Base-by-base conservation (phyloP, 2,888 invertebrate genomes). In the Megastigmus dorsalis region DNA sequence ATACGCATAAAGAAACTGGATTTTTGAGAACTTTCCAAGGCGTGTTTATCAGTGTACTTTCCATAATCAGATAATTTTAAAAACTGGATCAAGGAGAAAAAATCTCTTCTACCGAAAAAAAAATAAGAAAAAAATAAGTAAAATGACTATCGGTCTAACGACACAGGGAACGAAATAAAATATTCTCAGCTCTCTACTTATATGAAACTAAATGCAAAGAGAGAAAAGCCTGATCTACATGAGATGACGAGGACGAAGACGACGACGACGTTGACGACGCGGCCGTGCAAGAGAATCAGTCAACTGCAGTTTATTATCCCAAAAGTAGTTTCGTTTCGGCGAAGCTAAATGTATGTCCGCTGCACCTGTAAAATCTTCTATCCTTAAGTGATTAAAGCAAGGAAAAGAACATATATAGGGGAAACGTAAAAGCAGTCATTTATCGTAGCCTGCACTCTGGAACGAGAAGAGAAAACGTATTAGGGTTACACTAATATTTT, bases 401-500 rank as follows among this genome's bases (percentile, higher is more conserved):
- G 28, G 2, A 18, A 28, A 28, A 13, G 43, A 20, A 43, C 43
- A 60, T 30, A 30, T 20, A 6, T 18, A 45, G 20, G 18, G 15
- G 52, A 52, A 65, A 23, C 20, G 10, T n/a, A 38, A 52, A 10
- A 18, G 36, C 41, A 54, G 33, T 10, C 18, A 57, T 45, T 68
- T 70, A 62, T 70, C 70, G 70, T 70, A 70, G 54, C 60, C 70
- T 54, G 41, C 45, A 62, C 54, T 26, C 38, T 10, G 7, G 36
- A 26, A 33, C 28, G 38, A 33, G 33, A 15, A 23, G 13, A 28
- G 20, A 43, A 66, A 38, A 38, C 15, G 3, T 18, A 48, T 30
- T 36, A 48, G n/a, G 30, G 28, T 30, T 13, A 10, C 38, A 50
- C 10, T 50, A 41, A 50, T 50, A 59, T 59, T 59, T 68, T 68